Evolutionary conservation across 1,140 invertebrate species (phyloP), one percentile per base, ranked within the genome.

Genomic region (Lamellibrachia luymesi): DNA sequence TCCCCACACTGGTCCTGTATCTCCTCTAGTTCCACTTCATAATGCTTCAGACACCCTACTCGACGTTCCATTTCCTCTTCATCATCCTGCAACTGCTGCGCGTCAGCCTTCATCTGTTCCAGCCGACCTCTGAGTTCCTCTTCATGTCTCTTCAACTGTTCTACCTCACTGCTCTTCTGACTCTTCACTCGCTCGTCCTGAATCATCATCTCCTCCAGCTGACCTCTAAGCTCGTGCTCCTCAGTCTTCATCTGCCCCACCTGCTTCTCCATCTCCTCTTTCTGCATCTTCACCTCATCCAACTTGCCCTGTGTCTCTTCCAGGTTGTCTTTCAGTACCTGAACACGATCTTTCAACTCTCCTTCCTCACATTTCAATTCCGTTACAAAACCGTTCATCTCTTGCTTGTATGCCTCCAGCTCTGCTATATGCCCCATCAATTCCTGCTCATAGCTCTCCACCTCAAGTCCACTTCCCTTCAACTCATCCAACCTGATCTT

Each of bases 211-310:
- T 80, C 13, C 25, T 80, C 64, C 51, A 92, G 49, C 10, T 5
- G 8, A 13, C 17, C 17, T 8, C 8, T 89, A 10, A 49, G 49
- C 93, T 80, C 91, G 27, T 91, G 49, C 17, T 91, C 17, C 38
- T 93, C 90, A 5, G 90, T 51, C 51, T 90, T 91, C 50, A 90
- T 92, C 89, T 91, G 13, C 49, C 91, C 89, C 27, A 90, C 89
- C 6, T 90, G 22, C 25, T 93, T 51, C 93, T 93, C 38, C 25
- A 51, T 90, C 51, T 91, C 51, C 51, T 93, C 38, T 25, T 91
- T 51, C n/a, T 51, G 90, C 17, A 22, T n/a, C 38, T 93, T 93
- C 93, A 93, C 90, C 2, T 22, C 25, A 10, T 93, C 50, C 8
- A 51, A 13, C 50, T 90, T 25, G 22, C 52, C 89, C 25, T 51